Base-by-base conservation (phyloP, 2,888 invertebrate genomes). In the Drosophila nr. perissopoda region DNA sequence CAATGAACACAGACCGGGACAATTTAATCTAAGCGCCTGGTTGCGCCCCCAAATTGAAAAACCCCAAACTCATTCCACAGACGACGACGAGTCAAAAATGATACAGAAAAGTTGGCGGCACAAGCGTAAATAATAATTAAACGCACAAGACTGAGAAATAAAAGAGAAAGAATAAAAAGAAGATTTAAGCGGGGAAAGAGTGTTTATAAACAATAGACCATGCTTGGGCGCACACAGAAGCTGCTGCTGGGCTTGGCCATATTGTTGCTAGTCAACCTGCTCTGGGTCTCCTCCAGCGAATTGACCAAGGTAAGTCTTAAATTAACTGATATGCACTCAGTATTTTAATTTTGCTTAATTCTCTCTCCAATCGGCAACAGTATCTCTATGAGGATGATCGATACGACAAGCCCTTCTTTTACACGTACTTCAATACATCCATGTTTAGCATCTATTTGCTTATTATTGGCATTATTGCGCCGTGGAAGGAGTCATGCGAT, bases 211-310 rank as follows among this genome's bases (percentile, higher is more conserved):
- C 56, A 54, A 42, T 45, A 45, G 61, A 87, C 73, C 68, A 92
- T 92, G 92, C 88, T 92, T 53, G 95, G 95, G 85, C 95, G 95
- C 93, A 95, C 95, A 65, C 96, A 96, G 94, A 94, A 96, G 91
- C 95, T 98, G 86, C 94, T 97, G 73, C 94, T 98, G 89, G 99
- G 99, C 88, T 94, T 98, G 82, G 95, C 97, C 89, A 95, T 99
- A 85, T 94, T 99, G 76, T 93, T 99, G 80, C 94, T 99, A 89
- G 99, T 99, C 82, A 98, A 99, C 94, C 94, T 99, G 69, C 96
- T 99, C 90, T 99, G 99, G 99, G 99, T 99, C 62, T 96, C 97
- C 62, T 99, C 98, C 58, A 97, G 98, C 45, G 98, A 99, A 94
- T 94, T 99, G 73, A 98, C 98, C 72, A 97, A 98, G 96, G 99